Percentiles rank a stretch among this genome's conserved stretches.
Evolutionary conservation across 2,797 vertebrate species (phyloP).

Genomic region (Pseudotriccus pelzelni): DNA sequence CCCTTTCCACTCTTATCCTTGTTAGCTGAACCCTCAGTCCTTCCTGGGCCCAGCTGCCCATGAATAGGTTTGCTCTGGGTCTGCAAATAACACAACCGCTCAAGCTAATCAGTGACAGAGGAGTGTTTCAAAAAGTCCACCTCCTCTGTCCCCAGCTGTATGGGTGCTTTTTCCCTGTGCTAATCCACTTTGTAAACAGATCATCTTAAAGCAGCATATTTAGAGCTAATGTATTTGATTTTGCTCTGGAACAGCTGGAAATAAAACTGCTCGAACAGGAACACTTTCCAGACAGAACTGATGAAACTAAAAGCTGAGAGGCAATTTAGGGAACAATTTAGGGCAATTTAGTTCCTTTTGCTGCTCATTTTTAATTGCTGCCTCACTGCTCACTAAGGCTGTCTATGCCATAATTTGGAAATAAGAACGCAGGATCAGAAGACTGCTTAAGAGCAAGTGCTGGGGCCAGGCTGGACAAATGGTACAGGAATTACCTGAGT

Average conservation of each 20-base stretch:
- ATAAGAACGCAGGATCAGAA: not conserved
- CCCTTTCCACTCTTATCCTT: not conserved
- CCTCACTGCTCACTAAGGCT: not conserved
- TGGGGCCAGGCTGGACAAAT: not conserved
- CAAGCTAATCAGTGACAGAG: fast-evolving
- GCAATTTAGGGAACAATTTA: not conserved
- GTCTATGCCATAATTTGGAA: not conserved
- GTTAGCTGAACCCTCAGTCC: not conserved
- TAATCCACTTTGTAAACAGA: not conserved
- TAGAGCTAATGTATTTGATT: not conserved
- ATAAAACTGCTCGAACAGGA: not conserved
- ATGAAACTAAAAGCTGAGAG: not conserved
- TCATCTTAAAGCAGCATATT: not conserved
- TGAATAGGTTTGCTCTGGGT: not conserved
- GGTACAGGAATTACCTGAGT: not conserved
- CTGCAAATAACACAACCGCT: not conserved
- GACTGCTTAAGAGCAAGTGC: not conserved
- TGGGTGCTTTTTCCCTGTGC: not conserved
- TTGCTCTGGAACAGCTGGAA: not conserved
- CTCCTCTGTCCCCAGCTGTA: not conserved
- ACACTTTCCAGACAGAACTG: not conserved
- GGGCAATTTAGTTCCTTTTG: not conserved
- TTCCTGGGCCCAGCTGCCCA: not conserved
- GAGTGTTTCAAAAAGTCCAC: not conserved
- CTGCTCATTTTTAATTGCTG: not conserved